A percentile compares a stretch with the other conserved stretches of the same genome.
phyloP scores from a whole-genome alignment of 2,888 invertebrate genomes.

The Yponomeuta malinellus region DNA sequence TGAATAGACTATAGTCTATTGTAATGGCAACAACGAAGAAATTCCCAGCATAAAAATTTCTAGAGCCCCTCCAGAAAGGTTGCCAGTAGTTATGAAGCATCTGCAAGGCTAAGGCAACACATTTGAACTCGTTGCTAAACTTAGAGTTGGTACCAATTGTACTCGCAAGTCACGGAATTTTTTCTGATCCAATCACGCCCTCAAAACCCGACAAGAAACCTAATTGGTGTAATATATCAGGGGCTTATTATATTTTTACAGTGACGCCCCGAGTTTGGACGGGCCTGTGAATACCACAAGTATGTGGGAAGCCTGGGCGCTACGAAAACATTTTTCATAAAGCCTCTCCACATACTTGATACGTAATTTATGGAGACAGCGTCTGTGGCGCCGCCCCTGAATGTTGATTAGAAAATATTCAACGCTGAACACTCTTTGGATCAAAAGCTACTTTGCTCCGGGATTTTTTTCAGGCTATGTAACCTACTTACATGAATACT shows the following conservation, averaged over 20 bases:
- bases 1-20: too few relatives aligned
- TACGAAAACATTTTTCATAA: constrained; percentile 70
- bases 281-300: constrained; percentile 1
- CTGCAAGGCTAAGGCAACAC: neutral
- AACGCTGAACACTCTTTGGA: constrained; percentile 35
- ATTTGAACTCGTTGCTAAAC: neutral
- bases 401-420: constrained; percentile 64
- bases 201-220: constrained; percentile 3
- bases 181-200: constrained; percentile 14
- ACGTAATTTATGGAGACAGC: constrained; percentile 70
- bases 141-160: neutral
- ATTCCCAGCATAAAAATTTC: too few relatives aligned
- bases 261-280: constrained; percentile 3
- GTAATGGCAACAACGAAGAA: too few relatives aligned
- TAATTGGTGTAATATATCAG: constrained; percentile 10
- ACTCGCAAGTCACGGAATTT: neutral
- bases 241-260: constrained; percentile 4
- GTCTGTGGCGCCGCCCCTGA: constrained; percentile 52
- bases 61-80: neutral
- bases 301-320: constrained; percentile 23
- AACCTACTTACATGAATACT: constrained; percentile 8
- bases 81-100: neutral
- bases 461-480: neutral
- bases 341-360: constrained; percentile 64
- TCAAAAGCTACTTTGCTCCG: constrained; percentile 26